Evolutionary conservation across 2,113 vertebrate species (phyloP).

Genomic region (Puma concolor): DNA sequence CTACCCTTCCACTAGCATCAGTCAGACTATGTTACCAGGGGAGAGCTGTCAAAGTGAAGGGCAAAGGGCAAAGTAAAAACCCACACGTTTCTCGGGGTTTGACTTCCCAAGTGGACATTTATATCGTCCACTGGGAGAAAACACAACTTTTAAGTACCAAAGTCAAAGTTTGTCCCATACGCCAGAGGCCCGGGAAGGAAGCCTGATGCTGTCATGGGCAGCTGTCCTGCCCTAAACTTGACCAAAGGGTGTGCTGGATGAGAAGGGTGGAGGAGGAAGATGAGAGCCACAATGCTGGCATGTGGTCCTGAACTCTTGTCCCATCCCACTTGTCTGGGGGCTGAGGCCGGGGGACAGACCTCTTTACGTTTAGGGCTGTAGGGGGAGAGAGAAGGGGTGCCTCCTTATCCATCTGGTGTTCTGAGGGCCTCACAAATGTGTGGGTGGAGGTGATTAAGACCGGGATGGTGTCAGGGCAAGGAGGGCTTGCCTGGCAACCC

Average conservation of each 20-base stretch:
- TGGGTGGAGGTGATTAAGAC: neutral
- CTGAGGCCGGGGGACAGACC: neutral
- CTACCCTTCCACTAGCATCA: fast-evolving
- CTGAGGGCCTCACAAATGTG: neutral
- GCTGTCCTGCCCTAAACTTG: neutral
- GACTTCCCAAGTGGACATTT: neutral
- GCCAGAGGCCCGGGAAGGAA: neutral
- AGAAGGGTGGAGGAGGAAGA: neutral
- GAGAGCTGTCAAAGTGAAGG: neutral
- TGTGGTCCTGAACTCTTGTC: neutral
- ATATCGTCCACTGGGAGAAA: neutral
- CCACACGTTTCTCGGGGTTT: neutral
- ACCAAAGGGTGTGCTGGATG: neutral
- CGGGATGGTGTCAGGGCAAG: neutral
- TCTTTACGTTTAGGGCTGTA: no score
- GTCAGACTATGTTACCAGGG: no score
- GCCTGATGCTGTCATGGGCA: no score
- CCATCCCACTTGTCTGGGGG: neutral
- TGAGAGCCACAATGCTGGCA: fast-evolving
- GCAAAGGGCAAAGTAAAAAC: neutral
- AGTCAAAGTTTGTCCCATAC: neutral
- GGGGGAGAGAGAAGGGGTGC: neutral
- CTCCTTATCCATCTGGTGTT: neutral
- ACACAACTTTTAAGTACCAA: neutral
- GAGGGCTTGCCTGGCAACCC: neutral